Evolutionary conservation across 2,797 vertebrate genomes (phyloP).

Genomic region (Xerus rutilus): DNA sequence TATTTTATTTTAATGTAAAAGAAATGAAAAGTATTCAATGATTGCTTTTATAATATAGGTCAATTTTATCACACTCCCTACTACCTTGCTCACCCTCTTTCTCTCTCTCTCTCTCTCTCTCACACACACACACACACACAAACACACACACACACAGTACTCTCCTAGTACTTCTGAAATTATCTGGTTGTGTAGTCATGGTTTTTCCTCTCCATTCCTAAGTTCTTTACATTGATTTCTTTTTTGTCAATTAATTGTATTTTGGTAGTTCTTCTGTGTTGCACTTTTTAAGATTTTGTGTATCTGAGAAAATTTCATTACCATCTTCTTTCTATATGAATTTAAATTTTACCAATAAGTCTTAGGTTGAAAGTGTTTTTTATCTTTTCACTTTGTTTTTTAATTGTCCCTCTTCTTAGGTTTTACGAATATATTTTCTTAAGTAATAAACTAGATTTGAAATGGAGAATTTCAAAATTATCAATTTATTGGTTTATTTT

Average conservation of each 20-base stretch:
- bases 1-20: background rate
- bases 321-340: background rate
- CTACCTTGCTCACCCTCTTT: too few species aligned
- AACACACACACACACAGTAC: background rate
- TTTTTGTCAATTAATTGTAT: background rate
- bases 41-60: background rate
- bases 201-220: background rate
- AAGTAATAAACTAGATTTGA: background rate
- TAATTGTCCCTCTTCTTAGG: background rate
- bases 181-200: background rate
- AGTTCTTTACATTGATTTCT: background rate
- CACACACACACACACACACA: background rate
- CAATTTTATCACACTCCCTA: background rate
- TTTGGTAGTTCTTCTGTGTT: background rate
- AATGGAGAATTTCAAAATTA: background rate
- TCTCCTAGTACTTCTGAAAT: background rate
- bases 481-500: background rate
- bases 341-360: background rate
- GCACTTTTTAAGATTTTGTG: background rate
- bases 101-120: too few species aligned
- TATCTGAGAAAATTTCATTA: background rate
- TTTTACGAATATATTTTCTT: background rate
- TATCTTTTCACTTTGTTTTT: constrained; percentile 8
- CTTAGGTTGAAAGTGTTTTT: background rate
- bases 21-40: background rate